Conservation (phyloP, 2,888 invertebrate genomes). For the Eustalomyia histrio region DNA sequence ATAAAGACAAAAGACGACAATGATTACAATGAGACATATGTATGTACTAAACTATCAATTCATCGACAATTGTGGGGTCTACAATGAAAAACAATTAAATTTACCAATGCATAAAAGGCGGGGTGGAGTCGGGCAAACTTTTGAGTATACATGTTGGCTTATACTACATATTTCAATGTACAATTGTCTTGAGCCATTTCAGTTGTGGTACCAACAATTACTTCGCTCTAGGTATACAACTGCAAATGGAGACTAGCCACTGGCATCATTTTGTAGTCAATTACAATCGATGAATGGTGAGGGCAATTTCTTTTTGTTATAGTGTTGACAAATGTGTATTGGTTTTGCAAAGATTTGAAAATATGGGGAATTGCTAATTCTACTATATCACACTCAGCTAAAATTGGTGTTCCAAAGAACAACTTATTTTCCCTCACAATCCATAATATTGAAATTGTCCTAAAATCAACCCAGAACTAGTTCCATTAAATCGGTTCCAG, state of each 20-base stretch:
- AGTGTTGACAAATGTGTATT: conserved; percentile 1
- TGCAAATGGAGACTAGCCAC: conserved; percentile 19
- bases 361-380: too few relatives aligned
- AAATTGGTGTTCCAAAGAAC: too few relatives aligned
- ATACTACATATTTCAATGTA: conserved; percentile 20
- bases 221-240: neutral
- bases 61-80: conserved; percentile 50
- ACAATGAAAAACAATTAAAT: conserved; percentile 52
- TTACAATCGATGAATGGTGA: conserved; percentile 33
- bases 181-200: conserved; percentile 49
- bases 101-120: conserved; percentile 25
- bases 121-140: conserved; percentile 30
- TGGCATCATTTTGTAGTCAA: conserved; percentile 56
- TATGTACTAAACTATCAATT: conserved; percentile 49
- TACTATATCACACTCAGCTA: too few relatives aligned
- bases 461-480: too few relatives aligned
- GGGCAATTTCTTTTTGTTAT: neutral
- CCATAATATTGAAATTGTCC: too few relatives aligned
- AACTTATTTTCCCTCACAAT: too few relatives aligned
- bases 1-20: conserved; percentile 27
- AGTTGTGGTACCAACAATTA: neutral
- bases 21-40: conserved; percentile 30
- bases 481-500: too few relatives aligned
- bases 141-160: conserved; percentile 21
- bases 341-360: too few relatives aligned